Evolutionary conservation across 2,113 vertebrate genomes (phyloP).

Genomic region (Dipodomys spectabilis): DNA sequence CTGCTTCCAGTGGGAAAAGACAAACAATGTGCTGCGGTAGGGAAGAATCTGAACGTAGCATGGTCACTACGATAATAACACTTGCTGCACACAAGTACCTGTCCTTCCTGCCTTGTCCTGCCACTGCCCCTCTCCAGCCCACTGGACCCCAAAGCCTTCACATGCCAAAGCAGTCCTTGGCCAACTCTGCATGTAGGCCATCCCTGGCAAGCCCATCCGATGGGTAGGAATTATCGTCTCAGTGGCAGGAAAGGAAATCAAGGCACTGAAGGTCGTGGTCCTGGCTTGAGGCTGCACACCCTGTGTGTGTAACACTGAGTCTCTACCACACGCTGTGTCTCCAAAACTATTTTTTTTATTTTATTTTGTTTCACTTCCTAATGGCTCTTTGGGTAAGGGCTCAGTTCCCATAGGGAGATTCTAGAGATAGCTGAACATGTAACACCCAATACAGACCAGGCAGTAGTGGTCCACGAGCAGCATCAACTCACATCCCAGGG

Average conservation of each 20-base stretch:
- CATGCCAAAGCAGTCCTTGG: background rate
- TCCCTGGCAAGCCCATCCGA: too few species aligned
- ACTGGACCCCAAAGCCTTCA: background rate
- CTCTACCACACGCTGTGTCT: background rate
- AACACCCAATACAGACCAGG: background rate
- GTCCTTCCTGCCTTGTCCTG: rapidly evolving
- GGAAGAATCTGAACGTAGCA: background rate
- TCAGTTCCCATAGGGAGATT: background rate
- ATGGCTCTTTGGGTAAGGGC: background rate
- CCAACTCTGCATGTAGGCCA: background rate
- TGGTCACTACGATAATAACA: rapidly evolving
- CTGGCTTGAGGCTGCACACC: background rate
- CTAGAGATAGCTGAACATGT: too few species aligned
- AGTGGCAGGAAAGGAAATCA: background rate
- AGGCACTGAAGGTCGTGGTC: background rate
- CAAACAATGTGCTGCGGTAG: background rate
- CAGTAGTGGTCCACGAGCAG: too few species aligned
- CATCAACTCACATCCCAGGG: background rate
- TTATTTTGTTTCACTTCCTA: background rate
- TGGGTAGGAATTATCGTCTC: background rate
- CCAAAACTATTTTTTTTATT: background rate
- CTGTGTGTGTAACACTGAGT: rapidly evolving
- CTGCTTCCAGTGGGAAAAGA: constrained; percentile 4
- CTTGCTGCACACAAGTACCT: background rate
- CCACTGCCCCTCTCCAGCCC: background rate